Base-by-base conservation (phyloP, 2,888 invertebrate species). In the Ormia ochracea region DNA sequence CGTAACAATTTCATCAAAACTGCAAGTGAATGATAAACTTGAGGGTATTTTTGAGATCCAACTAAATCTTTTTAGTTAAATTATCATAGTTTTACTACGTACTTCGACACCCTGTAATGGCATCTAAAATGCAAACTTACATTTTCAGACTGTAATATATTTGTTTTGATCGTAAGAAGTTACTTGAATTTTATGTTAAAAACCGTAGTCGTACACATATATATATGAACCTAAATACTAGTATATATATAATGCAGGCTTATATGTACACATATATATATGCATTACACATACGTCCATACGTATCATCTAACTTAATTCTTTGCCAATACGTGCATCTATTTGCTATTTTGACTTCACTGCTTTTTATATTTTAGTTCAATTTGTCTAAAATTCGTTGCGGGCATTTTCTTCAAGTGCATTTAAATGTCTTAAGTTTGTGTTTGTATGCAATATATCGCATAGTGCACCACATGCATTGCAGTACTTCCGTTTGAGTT, bases 361-460 rank as follows among this genome's bases (percentile, higher is more conserved):
- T 79, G 52, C 65, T 45, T 79, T 73, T 65, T 70, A 75, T 70
- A 75, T 74, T 75, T 65, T 45, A 65, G 79, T 65, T 65, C 74
- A 79, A 79, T 79, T 79, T 70, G 74, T 52, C 70, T 79, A 70
- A 65, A 65, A 70, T 79, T 69, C 50, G 43, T 52, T 79, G 79
- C 79, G 70, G 69, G 65, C 70, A 65, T 65, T 61, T 52, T 31
- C 33, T 21, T 19, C 12, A n/a, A 31, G n/a, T 61, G 59, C 43
- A 36, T 61, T 48, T 41, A 26, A 68, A 70, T 26, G 31, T 48
- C 58, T 59, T 70, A 14, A 28, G 50, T 33, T 31, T 63, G 48
- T 61, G 12, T 52, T 59, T 58, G 61, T 17, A 7, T 54, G 38
- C 38, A 17, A 12, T 54, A 23, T 43, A 14, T 14, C 50, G 45